Percentiles rank a stretch among this genome's conserved stretches.
Conservation (phyloP, 2,888 invertebrate species). For the Clunio marinus region DNA sequence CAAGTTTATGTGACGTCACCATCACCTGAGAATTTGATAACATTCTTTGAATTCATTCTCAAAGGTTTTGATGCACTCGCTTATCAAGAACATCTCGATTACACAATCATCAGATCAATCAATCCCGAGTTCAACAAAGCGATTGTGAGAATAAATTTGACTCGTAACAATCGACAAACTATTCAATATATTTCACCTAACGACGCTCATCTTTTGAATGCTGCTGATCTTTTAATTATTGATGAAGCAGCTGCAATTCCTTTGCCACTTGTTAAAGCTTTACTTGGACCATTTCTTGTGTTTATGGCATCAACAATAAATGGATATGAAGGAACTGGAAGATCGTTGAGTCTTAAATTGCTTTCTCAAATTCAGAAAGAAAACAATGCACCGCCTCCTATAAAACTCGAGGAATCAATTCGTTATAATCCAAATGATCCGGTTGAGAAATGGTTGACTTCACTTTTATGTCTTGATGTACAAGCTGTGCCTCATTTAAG, state of each 20-base stretch:
- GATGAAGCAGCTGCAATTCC: slow-evolving; percentile 99
- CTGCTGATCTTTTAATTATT: slow-evolving; percentile 91
- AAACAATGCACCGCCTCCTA: slow-evolving; percentile 59
- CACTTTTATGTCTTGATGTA: slow-evolving; percentile 86
- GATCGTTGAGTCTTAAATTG: slow-evolving; percentile 91
- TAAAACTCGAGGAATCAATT: slow-evolving; percentile 89
- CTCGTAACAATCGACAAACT: slow-evolving; percentile 85
- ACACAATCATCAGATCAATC: slow-evolving; percentile 88
- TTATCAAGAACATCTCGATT: slow-evolving; percentile 94
- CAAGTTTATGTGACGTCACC: slow-evolving; percentile 97
- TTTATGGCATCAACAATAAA: slow-evolving; percentile 96
- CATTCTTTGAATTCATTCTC: slow-evolving; percentile 93
- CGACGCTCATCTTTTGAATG: slow-evolving; percentile 81
- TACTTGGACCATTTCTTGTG: slow-evolving; percentile 86
- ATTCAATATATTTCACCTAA: slow-evolving; percentile 96
- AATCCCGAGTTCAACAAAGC: slow-evolving; percentile 97
- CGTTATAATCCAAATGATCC: slow-evolving; percentile 83
- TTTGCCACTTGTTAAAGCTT: slow-evolving; percentile 80
- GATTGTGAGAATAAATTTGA: slow-evolving; percentile 86
- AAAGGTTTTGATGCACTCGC: slow-evolving; percentile 92
- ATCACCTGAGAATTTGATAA: slow-evolving; percentile 95
- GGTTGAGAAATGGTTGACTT: slow-evolving; percentile 87
- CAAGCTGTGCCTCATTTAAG: slow-evolving; percentile 59
- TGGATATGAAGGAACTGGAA: slow-evolving; percentile 97
- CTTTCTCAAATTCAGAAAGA: slow-evolving; percentile 76